Evolutionary conservation across 2,113 vertebrate genomes (phyloP).

Genomic region (Malurus melanocephalus): DNA sequence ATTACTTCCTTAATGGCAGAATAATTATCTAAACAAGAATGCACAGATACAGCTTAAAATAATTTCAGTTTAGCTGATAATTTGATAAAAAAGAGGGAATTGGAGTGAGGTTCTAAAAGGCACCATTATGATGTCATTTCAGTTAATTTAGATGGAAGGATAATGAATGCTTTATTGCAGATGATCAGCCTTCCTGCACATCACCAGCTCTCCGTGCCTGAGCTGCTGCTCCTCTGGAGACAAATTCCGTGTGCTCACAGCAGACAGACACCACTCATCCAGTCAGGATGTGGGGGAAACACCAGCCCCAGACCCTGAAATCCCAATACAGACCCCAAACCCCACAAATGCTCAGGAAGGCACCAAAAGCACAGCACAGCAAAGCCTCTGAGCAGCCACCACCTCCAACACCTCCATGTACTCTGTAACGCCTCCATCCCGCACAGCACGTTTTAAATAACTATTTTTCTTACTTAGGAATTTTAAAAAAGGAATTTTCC

Average conservation of each 20-base stretch:
- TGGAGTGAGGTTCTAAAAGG: neutral
- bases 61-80: neutral
- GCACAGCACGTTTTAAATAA: neutral
- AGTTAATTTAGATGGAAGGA: slow-evolving; percentile 13
- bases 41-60: neutral
- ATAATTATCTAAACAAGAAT: neutral
- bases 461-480: rapidly evolving
- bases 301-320: neutral
- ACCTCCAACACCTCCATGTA: neutral
- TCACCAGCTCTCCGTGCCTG: neutral
- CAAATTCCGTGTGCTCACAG: neutral
- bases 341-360: neutral
- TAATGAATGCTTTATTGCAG: slow-evolving; percentile 18
- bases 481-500: neutral
- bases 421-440: too few relatives aligned
- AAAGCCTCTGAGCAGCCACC: neutral
- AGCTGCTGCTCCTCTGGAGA: neutral
- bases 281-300: neutral
- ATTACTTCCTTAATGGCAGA: neutral
- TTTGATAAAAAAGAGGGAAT: neutral
- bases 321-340: neutral
- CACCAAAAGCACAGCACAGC: neutral
- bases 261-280: neutral
- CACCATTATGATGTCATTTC: neutral
- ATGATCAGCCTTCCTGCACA: neutral